A percentile compares a stretch with the other conserved stretches of the same genome.
Evolutionary conservation across 1,140 invertebrate genomes (phyloP).

Genomic region (Aethina tumida): DNA sequence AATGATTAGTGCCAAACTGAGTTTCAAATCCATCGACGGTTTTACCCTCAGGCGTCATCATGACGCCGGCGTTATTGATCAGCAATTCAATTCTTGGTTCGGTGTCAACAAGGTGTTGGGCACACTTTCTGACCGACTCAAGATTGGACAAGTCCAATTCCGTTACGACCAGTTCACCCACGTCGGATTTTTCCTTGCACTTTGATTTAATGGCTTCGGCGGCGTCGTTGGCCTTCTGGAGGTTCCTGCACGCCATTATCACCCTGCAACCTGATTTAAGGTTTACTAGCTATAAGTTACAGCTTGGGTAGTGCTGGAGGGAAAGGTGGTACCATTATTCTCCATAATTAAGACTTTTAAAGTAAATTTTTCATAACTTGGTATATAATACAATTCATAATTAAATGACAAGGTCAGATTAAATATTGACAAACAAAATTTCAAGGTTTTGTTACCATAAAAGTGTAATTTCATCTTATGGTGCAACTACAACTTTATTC

Average conservation of each 20-base stretch:
- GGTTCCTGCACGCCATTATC: constrained; percentile 37
- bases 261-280: constrained; percentile 37
- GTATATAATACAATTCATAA: too few relatives aligned
- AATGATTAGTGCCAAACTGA: constrained; percentile 67
- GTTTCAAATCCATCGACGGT: constrained; percentile 73
- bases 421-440: too few relatives aligned
- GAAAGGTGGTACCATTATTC: too few relatives aligned
- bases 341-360: too few relatives aligned
- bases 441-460: too few relatives aligned
- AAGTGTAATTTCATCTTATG: too few relatives aligned
- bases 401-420: too few relatives aligned
- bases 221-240: constrained; percentile 32
- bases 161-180: constrained; percentile 46
- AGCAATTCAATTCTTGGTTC: constrained; percentile 58
- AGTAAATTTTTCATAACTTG: too few relatives aligned
- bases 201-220: constrained; percentile 37
- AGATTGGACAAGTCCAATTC: constrained; percentile 63
- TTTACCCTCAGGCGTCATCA: constrained; percentile 53
- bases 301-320: too few relatives aligned
- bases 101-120: constrained; percentile 45
- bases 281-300: too few relatives aligned
- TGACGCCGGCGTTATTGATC: constrained; percentile 75
- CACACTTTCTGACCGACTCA: constrained; percentile 61
- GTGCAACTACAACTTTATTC: too few relatives aligned
- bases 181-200: constrained; percentile 37